Evolutionary conservation across 2,888 invertebrate genomes (phyloP), one percentile per base, ranked within the genome.

Genomic region (Mechanitis mazaeus): DNA sequence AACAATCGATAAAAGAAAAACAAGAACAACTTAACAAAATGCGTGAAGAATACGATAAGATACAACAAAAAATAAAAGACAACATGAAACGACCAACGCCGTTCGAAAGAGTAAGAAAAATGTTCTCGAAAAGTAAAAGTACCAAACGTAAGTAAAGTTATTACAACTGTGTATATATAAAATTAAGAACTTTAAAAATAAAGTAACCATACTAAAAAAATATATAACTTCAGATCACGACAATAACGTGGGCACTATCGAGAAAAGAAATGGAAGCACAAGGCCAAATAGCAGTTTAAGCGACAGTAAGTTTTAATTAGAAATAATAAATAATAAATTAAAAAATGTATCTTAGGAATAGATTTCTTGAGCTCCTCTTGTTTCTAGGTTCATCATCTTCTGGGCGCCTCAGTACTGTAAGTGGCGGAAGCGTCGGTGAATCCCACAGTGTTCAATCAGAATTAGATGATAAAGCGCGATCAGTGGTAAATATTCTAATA

Each of bases 391-490:
- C 95, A 0, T 95, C 95, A 0, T 95, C 95, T 0, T 95, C 95
- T 0, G 96, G 96, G 0, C 92, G 95, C 11, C 92, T 95, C 78
- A 96, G 96, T 73, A 96, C 95, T 2, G 94, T 94, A 9, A 95
- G 95, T 71, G 95, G 94, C 3, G 93, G 94, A 45, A 96, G 96
- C 72, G 90, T 95, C 0, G 95, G 95, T 0, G 96, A 96, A 73
- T 86, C 89, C 2, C 95, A 95, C 75, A 96, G 96, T 60, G 95
- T 95, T 0, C 95, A 95, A 76, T 96, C 96, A 0, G 96, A 96
- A 78, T 93, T 93, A 59, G 96, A 96, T 67, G 96, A 96, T 60
- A 92, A 95, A 70, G 82, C 88, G 9, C 80, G 89, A 66, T 89
- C 90, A 54, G 84, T 89, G 71, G 89, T 89, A 77, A 87, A 87